Evolutionary conservation across 2,797 vertebrate genomes (phyloP).

Genomic region (Notolepis coatsorum): DNA sequence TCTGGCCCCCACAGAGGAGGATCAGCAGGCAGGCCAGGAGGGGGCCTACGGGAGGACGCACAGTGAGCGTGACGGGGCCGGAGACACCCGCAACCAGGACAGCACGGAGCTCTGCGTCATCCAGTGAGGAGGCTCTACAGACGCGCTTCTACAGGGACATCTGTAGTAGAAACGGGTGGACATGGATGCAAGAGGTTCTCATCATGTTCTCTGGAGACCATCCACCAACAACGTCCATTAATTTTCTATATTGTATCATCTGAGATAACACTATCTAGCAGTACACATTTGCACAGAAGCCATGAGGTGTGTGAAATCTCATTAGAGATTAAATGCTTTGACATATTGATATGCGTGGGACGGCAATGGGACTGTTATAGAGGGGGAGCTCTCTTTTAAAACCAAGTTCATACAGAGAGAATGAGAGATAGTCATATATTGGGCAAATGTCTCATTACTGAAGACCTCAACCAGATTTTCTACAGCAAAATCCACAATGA

Average conservation of each 20-base stretch:
- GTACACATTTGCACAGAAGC: background rate
- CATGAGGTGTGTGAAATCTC: slow-evolving; percentile 15
- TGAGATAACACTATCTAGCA: slow-evolving; percentile 4
- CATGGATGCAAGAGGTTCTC: background rate
- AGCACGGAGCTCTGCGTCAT: slow-evolving; percentile 75
- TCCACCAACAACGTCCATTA: slow-evolving; percentile 19
- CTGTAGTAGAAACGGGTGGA: background rate
- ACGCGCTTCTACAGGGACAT: background rate
- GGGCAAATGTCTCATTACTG: slow-evolving; percentile 3
- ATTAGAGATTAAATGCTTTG: slow-evolving; percentile 16
- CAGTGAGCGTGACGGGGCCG: slow-evolving; percentile 16
- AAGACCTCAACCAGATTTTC: background rate
- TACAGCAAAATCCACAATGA: slow-evolving; percentile 18
- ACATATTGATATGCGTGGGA: slow-evolving; percentile 13
- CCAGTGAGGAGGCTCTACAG: slow-evolving; percentile 61
- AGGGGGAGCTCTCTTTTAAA: background rate
- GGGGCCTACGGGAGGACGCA: slow-evolving; percentile 21
- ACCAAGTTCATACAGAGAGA: slow-evolving; percentile 1
- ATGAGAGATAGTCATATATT: slow-evolving; percentile 28
- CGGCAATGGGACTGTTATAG: slow-evolving; percentile 18
- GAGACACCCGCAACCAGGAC: slow-evolving; percentile 55
- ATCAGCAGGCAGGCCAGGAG: slow-evolving; percentile 15
- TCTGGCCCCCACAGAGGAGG: slow-evolving; percentile 46
- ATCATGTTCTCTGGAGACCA: slow-evolving; percentile 1
- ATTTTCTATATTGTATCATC: slow-evolving; percentile 26